Evolutionary conservation across 2,797 vertebrate species (phyloP).

Genomic region (Taenioides sp.): DNA sequence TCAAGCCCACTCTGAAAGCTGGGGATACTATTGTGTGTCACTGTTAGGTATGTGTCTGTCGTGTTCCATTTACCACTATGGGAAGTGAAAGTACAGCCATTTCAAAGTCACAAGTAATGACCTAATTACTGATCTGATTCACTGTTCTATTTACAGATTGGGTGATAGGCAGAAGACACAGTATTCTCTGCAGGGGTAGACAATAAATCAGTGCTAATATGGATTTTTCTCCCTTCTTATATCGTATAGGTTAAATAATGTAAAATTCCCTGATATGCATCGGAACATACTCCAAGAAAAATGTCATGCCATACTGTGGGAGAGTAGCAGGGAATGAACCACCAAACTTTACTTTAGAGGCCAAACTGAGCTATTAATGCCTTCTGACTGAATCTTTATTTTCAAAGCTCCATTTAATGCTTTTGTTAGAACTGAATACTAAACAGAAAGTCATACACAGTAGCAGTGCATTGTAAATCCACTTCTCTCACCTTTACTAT

Average conservation of each 20-base stretch:
- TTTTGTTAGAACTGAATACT: no score
- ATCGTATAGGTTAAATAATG: no score
- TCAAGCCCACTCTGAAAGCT: conserved; percentile 23
- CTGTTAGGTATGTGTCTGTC: not conserved
- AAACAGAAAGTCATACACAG: no score
- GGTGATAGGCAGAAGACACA: conserved; percentile 19
- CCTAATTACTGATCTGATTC: conserved; percentile 37
- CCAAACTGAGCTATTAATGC: not conserved
- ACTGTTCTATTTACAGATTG: conserved; percentile 25
- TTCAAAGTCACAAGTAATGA: conserved; percentile 27
- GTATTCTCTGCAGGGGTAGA: not conserved
- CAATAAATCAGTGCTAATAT: not conserved
- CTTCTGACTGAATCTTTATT: not conserved
- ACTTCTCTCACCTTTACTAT: not conserved
- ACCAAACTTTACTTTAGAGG: not conserved
- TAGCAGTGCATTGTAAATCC: not conserved
- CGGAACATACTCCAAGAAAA: no score
- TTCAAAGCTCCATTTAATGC: not conserved
- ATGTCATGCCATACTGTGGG: no score
- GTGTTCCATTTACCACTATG: not conserved
- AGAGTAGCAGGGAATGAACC: not conserved
- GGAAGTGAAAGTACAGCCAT: conserved; percentile 21
- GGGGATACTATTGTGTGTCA: not conserved
- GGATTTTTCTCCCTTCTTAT: not conserved
- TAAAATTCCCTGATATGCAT: no score